Evolutionary conservation across 2,797 vertebrate genomes (phyloP).

Genomic region (Orestias chungarensis): DNA sequence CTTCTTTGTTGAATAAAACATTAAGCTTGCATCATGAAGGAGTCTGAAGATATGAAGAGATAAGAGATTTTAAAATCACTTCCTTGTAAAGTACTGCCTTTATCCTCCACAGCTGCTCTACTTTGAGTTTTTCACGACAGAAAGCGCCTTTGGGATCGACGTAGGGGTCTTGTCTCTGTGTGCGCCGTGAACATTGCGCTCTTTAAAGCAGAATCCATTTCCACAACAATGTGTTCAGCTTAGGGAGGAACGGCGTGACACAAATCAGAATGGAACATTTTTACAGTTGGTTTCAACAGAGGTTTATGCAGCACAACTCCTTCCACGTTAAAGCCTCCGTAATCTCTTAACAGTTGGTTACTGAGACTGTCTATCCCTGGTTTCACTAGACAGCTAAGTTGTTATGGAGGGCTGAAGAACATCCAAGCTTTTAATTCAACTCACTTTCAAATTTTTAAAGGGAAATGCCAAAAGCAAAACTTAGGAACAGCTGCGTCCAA

Average conservation of each 20-base stretch:
- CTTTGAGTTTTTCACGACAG: conserved; percentile 33
- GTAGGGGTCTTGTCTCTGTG: conserved; percentile 31
- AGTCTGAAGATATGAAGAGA: conserved; percentile 1
- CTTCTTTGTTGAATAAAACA: conserved; percentile 10
- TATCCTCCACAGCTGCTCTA: conserved; percentile 23
- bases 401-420: conserved; percentile 12
- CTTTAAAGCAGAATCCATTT: conserved; percentile 18
- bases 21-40: conserved; percentile 21
- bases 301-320: conserved; percentile 26
- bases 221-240: conserved; percentile 1
- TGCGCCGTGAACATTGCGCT: conserved; percentile 17
- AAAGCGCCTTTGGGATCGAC: conserved; percentile 25
- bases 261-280: conserved; percentile 1
- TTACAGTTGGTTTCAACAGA: conserved; percentile 23
- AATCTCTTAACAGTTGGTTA: conserved; percentile 44
- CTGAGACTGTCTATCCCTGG: conserved; percentile 32
- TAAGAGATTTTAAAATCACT: conserved; percentile 22
- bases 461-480: conserved; percentile 19
- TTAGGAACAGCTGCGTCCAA: background rate
- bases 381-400: conserved; percentile 27
- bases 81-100: conserved; percentile 16
- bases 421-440: conserved; percentile 20
- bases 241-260: conserved; percentile 9
- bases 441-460: conserved; percentile 24
- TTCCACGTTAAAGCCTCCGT: conserved; percentile 30